These are phyloP conservation scores for Proisotoma minuta DNA, from an alignment of 2,888 invertebrate species.

Conservation along the genomic window DNA sequence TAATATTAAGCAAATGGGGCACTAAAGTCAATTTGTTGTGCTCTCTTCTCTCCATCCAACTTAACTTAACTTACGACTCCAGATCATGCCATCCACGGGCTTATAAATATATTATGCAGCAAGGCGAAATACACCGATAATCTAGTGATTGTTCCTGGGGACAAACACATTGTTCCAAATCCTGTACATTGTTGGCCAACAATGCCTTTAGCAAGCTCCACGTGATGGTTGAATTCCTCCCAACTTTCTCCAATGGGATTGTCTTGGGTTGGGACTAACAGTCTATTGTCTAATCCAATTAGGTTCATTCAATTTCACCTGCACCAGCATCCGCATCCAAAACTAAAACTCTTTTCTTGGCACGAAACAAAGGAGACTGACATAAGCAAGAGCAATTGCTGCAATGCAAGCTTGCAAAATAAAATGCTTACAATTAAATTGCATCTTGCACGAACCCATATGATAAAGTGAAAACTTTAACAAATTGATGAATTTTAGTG, in stretches of 20 bases:
- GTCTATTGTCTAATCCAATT: conserved; percentile 13
- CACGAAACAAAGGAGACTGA: too few species aligned
- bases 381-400: too few species aligned
- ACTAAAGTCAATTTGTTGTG: conserved; percentile 46
- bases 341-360: too few species aligned
- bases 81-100: conserved; percentile 9
- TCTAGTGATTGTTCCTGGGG: conserved; percentile 2
- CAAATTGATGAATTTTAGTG: too few species aligned
- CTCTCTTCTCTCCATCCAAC: background rate
- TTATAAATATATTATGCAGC: conserved; percentile 5
- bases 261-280: background rate
- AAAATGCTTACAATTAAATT: too few species aligned
- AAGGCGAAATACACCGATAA: conserved; percentile 7
- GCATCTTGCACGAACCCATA: too few species aligned
- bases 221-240: too few species aligned
- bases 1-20: conserved; percentile 46
- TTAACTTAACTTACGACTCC: background rate
- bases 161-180: too few species aligned
- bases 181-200: too few species aligned
- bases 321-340: background rate
- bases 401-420: too few species aligned
- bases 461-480: too few species aligned
- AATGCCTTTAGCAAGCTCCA: too few species aligned
- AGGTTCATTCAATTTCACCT: conserved; percentile 12
- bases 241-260: background rate